Evolutionary conservation across 2,113 vertebrate species (phyloP).

Genomic region (Protomyctophum bolini): DNA sequence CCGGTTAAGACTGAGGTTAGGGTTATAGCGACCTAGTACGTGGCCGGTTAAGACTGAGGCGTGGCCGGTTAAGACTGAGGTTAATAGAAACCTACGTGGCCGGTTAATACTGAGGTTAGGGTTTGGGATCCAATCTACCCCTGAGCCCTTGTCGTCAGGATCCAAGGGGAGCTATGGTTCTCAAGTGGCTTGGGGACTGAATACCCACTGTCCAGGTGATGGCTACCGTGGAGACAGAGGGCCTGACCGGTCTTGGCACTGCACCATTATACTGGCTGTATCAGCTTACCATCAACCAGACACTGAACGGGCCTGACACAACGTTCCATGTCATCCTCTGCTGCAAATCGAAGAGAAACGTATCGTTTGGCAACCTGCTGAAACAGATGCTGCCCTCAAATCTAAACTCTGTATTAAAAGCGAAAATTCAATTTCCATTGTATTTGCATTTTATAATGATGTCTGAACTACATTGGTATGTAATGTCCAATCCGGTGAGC

Average conservation of each 20-base stretch:
- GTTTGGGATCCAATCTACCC: no score
- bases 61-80: no score
- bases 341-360: constrained; percentile 9
- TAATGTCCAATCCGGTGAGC: no score
- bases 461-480: no score
- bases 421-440: background rate
- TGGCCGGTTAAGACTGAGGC: no score
- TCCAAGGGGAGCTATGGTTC: constrained; percentile 21
- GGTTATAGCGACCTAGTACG: no score
- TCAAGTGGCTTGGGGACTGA: constrained; percentile 57
- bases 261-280: constrained; percentile 63
- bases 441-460: no score
- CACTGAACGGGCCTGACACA: constrained; percentile 58
- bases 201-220: constrained; percentile 69
- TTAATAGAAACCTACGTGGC: no score
- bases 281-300: constrained; percentile 67
- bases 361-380: constrained; percentile 4
- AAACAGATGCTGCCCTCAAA: constrained; percentile 43
- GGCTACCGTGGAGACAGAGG: constrained; percentile 61
- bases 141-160: background rate
- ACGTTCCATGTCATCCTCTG: constrained; percentile 16
- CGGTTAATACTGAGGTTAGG: no score
- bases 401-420: constrained; percentile 38
- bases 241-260: constrained; percentile 67
- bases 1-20: no score